phyloP scores from a whole-genome alignment of 2,113 vertebrate species.

The Tupaia tana region DNA sequence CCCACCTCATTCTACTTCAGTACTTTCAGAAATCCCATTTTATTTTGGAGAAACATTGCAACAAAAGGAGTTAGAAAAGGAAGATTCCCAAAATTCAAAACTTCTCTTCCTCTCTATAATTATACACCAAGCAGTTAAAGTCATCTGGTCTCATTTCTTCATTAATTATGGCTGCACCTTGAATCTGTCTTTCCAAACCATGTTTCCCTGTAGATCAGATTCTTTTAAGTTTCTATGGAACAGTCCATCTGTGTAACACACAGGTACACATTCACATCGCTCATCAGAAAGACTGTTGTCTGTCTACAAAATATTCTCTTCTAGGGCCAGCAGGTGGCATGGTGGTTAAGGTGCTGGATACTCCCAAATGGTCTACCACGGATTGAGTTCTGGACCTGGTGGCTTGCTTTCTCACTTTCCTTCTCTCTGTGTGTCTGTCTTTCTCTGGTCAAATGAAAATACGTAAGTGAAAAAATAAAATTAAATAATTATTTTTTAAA shows the following conservation, averaged over 20 bases:
- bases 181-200: neutral
- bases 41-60: neutral
- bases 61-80: slow-evolving; percentile 3
- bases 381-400: no score
- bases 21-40: slow-evolving; percentile 48
- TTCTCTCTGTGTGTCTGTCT: no score
- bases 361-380: no score
- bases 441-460: no score
- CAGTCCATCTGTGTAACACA: neutral
- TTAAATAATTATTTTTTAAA: no score
- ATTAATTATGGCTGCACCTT: neutral
- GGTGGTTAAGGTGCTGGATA: no score
- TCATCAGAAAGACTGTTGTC: neutral
- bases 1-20: slow-evolving; percentile 27
- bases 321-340: no score
- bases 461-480: no score
- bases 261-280: neutral
- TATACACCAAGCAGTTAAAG: neutral
- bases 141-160: neutral
- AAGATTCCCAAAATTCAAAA: neutral
- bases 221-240: neutral
- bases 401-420: no score
- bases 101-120: no score
- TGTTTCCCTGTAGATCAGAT: neutral
- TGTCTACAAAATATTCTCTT: slow-evolving; percentile 6